A percentile compares a stretch with the other conserved stretches of the same genome.
phyloP scores from a whole-genome alignment of 2,797 vertebrate species.

The Hippocampus kuda region DNA sequence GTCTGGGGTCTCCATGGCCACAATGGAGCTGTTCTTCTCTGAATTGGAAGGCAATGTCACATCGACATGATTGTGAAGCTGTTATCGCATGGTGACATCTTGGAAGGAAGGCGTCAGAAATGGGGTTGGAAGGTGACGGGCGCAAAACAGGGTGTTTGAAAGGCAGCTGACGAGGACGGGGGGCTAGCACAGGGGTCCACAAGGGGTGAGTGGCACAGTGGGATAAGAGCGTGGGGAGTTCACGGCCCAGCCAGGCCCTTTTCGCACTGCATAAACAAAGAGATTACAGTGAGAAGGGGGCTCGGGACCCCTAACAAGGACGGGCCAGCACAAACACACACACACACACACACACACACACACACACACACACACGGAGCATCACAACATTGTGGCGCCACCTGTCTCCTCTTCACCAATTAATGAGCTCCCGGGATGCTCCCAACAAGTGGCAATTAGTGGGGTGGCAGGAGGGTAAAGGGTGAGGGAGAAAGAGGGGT shows the following conservation, averaged over 20 bases:
- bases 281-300: slow-evolving; percentile 74
- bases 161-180: slow-evolving; percentile 48
- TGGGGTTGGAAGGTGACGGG: slow-evolving; percentile 39
- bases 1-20: background rate
- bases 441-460: slow-evolving; percentile 61
- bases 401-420: slow-evolving; percentile 64
- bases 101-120: slow-evolving; percentile 27
- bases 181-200: slow-evolving; percentile 53
- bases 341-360: slow-evolving; percentile 11
- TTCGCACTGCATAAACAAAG: slow-evolving; percentile 70
- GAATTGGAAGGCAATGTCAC: background rate
- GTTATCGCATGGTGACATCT: background rate
- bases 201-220: slow-evolving; percentile 61
- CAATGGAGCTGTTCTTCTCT: background rate
- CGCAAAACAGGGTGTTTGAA: slow-evolving; percentile 47
- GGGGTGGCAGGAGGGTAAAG: slow-evolving; percentile 37
- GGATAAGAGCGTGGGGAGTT: slow-evolving; percentile 67
- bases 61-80: background rate
- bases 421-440: slow-evolving; percentile 59
- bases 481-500: background rate
- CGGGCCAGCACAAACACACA: slow-evolving; percentile 46
- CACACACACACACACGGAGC: slow-evolving; percentile 60
- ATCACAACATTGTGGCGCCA: slow-evolving; percentile 80
- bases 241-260: slow-evolving; percentile 62
- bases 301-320: slow-evolving; percentile 71